Percentiles rank a stretch among this genome's conserved stretches.
These are phyloP conservation scores for Hydrozoanthus gracilis DNA, from an alignment of 92 coral and sea anemone species.

Conservation along the genomic window DNA sequence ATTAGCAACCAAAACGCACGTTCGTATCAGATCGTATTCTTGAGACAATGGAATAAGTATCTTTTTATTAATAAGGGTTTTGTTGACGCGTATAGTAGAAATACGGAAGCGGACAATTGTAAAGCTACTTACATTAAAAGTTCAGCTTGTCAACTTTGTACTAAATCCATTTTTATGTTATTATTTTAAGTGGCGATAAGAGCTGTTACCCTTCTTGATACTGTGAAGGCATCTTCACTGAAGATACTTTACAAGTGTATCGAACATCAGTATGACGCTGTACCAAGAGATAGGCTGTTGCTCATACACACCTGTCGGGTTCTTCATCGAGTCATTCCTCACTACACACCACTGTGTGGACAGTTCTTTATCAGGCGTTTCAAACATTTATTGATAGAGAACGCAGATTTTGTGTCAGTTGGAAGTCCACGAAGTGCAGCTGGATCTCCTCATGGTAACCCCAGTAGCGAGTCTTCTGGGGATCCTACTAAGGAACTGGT, in stretches of 20 bases:
- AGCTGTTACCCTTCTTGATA: constrained; percentile 85
- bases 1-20: too few relatives aligned
- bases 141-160: too few relatives aligned
- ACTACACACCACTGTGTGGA: constrained; percentile 95
- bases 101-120: too few relatives aligned
- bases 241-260: constrained; percentile 87
- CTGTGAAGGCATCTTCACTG: constrained; percentile 82
- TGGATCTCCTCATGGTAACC: constrained; percentile 63
- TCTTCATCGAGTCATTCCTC: constrained; percentile 87
- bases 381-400: constrained; percentile 93
- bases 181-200: constrained; percentile 70
- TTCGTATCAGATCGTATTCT: too few relatives aligned
- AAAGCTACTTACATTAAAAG: too few relatives aligned
- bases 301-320: constrained; percentile 96
- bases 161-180: not conserved
- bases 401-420: constrained; percentile 92
- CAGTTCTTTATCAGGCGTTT: constrained; percentile 95
- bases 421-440: constrained; percentile 83
- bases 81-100: too few relatives aligned
- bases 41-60: too few relatives aligned
- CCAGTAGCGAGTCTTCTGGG: constrained; percentile 65
- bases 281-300: constrained; percentile 87
- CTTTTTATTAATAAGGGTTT: too few relatives aligned
- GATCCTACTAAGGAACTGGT: constrained; percentile 55
- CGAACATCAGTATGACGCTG: constrained; percentile 92